phyloP scores from a whole-genome alignment of 2,888 invertebrate species.

The Deroplatys truncata region DNA sequence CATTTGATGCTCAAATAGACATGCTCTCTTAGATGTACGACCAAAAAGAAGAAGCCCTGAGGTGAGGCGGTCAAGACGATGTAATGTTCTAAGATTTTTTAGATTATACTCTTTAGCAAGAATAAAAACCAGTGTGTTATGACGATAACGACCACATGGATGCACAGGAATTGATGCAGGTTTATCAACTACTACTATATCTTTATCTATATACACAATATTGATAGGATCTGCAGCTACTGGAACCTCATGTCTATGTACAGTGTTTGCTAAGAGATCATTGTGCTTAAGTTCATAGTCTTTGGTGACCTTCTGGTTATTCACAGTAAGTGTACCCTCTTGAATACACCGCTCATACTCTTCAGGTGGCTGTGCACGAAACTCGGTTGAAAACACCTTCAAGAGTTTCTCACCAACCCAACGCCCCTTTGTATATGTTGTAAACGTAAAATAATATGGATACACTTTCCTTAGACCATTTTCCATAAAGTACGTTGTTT shows the following conservation, averaged over 20 bases:
- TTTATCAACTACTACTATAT: conserved; percentile 99
- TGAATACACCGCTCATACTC: conserved; percentile 89
- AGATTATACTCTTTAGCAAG: conserved; percentile 93
- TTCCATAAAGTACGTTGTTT: conserved; percentile 42
- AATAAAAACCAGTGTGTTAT: conserved; percentile 95
- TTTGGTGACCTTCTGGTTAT: conserved; percentile 85
- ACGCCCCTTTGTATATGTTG: conserved; percentile 91
- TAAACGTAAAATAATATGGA: conserved; percentile 95
- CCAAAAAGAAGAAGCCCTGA: conserved; percentile 92
- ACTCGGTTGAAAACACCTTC: conserved; percentile 90
- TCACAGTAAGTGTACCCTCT: conserved; percentile 87
- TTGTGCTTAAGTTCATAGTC: conserved; percentile 91
- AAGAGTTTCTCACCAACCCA: conserved; percentile 93
- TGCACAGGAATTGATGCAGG: conserved; percentile 99
- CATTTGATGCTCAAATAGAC: conserved; percentile 93
- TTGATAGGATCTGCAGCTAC: conserved; percentile 94
- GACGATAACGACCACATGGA: conserved; percentile 95
- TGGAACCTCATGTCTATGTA: conserved; percentile 99
- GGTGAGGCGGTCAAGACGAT: conserved; percentile 93
- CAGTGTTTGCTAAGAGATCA: conserved; percentile 86
- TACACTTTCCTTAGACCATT: conserved; percentile 88
- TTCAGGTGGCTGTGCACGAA: conserved; percentile 86
- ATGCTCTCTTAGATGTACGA: conserved; percentile 86
- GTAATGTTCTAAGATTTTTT: conserved; percentile 88
- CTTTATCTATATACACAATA: conserved; percentile 96